These are phyloP conservation scores for Cosmia trapezina DNA, from an alignment of 2,888 invertebrate species.

Conservation along the genomic window DNA sequence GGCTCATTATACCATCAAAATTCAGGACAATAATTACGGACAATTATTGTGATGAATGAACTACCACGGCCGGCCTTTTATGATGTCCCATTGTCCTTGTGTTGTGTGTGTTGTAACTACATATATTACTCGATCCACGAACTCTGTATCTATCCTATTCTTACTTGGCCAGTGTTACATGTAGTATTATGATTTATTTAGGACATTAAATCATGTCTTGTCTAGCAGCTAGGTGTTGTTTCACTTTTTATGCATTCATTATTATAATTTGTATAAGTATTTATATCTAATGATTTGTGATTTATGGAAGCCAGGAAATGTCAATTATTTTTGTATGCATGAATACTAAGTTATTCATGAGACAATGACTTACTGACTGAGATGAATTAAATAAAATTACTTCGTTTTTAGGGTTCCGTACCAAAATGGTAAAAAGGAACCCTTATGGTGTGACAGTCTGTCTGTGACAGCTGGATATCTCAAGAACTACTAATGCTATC, in stretches of 20 bases:
- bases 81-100: background rate
- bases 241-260: constrained; percentile 22
- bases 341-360: constrained; percentile 26
- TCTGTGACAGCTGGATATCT: too few species aligned
- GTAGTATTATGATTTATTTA: background rate
- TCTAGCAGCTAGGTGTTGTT: constrained; percentile 10
- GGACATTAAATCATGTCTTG: background rate
- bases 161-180: background rate
- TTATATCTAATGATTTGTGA: background rate
- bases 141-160: background rate
- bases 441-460: too few species aligned
- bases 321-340: constrained; percentile 21
- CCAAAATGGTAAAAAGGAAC: too few species aligned
- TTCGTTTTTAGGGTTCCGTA: too few species aligned
- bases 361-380: constrained; percentile 39
- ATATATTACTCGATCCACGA: background rate
- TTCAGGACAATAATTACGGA: too few species aligned
- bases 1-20: background rate
- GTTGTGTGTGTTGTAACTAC: background rate
- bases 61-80: background rate
- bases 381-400: background rate
- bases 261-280: constrained; percentile 17
- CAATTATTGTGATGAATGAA: background rate
- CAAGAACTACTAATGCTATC: too few species aligned
- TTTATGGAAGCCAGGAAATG: constrained; percentile 23